Evolutionary conservation across 2,797 vertebrate species (phyloP), one percentile per base, ranked within the genome.

Genomic region (Galaxias olidus): DNA sequence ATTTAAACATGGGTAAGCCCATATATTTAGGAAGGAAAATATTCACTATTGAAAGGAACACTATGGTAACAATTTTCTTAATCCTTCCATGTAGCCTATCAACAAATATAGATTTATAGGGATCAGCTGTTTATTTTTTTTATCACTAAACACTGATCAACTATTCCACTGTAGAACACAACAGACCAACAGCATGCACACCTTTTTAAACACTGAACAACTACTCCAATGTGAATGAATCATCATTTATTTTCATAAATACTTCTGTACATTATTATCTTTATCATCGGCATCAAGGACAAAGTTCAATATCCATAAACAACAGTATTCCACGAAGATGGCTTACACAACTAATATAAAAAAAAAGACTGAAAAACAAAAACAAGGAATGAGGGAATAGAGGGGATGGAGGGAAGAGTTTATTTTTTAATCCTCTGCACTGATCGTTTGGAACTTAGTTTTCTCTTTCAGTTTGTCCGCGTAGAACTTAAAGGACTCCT

Each of bases 401-500:
- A 42, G 13, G 51, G 55, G 13, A 64, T 41, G 1, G 48, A 58
- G 47, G 17, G 7, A 47, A 47, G 46, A 47, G 46, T 4, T 13
- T 30, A 13, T 30, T 73, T 65, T 84, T 40, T 88, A 61, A 6
- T 86, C 73, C 1, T 69, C 73, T 65, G 80, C 8, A 19, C 4
- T 1, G 58, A 18, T 79, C 9, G 0, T 43, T 51, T 67, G 11
- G 15, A 11, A 9, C 54, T 71, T 76, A 1, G 43, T 20, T 53
- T 45, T 80, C 42, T 86, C 73, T 74, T 18, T 94, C 80, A 93
- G 76, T 81, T 94, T 90, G 4, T 94, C 83, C 70, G 82, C 73
- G 19, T 97, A 96, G 86, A 95, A 96, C 67, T 61, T 88, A 65
- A 95, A 94, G 4, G 88, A 77, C 80, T 96, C 92, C 97, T 98